Evolutionary conservation across 92 coral and sea anemone species (phyloP).

Genomic region (Ricordea florida): DNA sequence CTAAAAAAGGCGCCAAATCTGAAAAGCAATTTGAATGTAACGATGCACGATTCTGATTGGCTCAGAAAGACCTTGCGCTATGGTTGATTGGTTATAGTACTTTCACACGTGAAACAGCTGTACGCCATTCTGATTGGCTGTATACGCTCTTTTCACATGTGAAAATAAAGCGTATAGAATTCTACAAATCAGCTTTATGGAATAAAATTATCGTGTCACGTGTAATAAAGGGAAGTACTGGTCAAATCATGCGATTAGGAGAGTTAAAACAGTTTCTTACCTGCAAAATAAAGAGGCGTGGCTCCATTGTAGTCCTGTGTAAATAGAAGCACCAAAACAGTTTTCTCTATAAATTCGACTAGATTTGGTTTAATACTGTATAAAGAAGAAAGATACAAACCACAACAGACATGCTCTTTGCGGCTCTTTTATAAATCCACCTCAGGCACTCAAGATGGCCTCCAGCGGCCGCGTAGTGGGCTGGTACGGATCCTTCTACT

Average conservation of each 20-base stretch:
- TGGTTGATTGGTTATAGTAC: too few relatives aligned
- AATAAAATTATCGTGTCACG: too few relatives aligned
- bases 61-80: too few relatives aligned
- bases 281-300: slow-evolving; percentile 83
- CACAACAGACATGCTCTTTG: slow-evolving; percentile 65
- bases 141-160: neutral
- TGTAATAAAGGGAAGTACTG: too few relatives aligned
- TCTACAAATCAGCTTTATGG: neutral
- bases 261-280: too few relatives aligned
- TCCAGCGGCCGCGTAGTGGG: slow-evolving; percentile 90
- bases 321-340: neutral
- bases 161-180: neutral
- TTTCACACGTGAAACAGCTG: too few relatives aligned
- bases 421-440: slow-evolving; percentile 75
- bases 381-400: slow-evolving; percentile 3
- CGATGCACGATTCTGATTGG: too few relatives aligned
- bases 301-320: slow-evolving; percentile 80
- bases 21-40: too few relatives aligned
- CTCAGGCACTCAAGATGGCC: slow-evolving; percentile 81
- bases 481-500: slow-evolving; percentile 82
- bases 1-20: too few relatives aligned
- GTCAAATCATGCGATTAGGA: too few relatives aligned
- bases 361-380: neutral
- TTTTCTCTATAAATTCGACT: neutral
- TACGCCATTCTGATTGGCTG: too few relatives aligned